These are phyloP conservation scores for Notiomystis cincta DNA, from an alignment of 2,113 vertebrate species.

Conservation along the genomic window DNA sequence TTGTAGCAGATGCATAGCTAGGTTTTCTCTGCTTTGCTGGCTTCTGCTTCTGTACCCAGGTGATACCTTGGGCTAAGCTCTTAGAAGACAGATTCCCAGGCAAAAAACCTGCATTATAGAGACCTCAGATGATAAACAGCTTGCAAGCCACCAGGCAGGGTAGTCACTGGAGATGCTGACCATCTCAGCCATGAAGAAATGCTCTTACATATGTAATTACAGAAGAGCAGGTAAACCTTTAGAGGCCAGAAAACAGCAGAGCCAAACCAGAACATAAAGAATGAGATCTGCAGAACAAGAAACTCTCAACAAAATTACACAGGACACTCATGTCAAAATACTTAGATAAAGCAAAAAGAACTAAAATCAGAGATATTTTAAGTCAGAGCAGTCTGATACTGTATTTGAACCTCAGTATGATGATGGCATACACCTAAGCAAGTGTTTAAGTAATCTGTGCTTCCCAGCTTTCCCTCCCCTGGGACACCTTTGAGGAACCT, in stretches of 20 bases:
- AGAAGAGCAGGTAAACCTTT: neutral
- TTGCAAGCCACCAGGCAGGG: neutral
- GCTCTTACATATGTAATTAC: neutral
- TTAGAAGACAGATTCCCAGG: neutral
- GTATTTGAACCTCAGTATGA: neutral
- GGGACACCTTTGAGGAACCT: neutral
- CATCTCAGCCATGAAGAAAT: neutral
- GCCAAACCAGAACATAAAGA: neutral
- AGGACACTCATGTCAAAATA: neutral
- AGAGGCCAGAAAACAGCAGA: neutral
- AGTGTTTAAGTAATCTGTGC: neutral
- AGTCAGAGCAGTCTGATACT: neutral
- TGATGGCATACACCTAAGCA: neutral
- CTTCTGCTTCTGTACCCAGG: neutral
- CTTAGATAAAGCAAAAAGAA: neutral
- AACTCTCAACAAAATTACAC: neutral
- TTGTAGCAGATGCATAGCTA: neutral
- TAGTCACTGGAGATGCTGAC: neutral
- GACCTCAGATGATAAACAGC: neutral
- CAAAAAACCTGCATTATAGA: neutral
- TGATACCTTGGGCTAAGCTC: neutral
- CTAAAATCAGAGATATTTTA: neutral
- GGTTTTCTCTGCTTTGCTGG: slow-evolving; percentile 1
- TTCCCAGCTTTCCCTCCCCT: neutral
- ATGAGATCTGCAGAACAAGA: neutral